These are phyloP conservation scores for Ellobium chinense DNA, from an alignment of 2,888 invertebrate species.

Conservation along the genomic window DNA sequence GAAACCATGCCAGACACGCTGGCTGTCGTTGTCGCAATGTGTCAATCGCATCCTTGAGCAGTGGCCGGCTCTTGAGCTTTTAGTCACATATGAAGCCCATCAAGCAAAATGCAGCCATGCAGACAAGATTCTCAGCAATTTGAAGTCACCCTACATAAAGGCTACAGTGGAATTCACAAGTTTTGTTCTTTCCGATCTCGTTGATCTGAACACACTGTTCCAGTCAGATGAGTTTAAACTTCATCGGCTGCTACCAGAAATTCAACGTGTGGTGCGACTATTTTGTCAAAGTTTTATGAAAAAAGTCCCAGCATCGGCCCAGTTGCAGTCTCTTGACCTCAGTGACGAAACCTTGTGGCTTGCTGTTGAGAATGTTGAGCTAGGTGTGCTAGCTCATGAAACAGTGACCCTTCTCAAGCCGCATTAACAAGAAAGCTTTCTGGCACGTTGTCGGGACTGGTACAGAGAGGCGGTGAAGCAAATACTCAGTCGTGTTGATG, in stretches of 20 bases:
- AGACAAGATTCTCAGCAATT: not conserved
- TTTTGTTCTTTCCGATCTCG: constrained; percentile 7
- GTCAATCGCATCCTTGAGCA: constrained; percentile 47
- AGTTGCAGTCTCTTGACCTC: not conserved
- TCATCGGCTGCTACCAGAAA: constrained; percentile 1
- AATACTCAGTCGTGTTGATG: constrained; percentile 4
- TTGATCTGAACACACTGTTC: not conserved
- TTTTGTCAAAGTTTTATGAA: constrained; percentile 15
- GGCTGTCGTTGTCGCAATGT: constrained; percentile 46
- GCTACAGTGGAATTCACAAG: constrained; percentile 3
- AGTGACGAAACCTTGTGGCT: not conserved
- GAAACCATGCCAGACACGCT: constrained; percentile 46
- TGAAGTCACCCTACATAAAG: constrained; percentile 5
- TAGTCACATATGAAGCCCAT: constrained; percentile 36
- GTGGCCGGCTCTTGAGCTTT: constrained; percentile 50
- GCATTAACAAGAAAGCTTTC: not conserved
- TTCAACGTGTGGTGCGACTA: not conserved
- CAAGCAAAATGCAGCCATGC: not conserved
- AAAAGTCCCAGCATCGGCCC: not conserved
- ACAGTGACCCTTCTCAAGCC: not conserved
- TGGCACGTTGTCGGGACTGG: constrained; percentile 15
- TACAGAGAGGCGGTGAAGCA: constrained; percentile 10
- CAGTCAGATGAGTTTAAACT: constrained; percentile 5
- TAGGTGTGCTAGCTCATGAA: not conserved
- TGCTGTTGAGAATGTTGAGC: not conserved